Evolutionary conservation across 2,888 invertebrate genomes (phyloP).

Genomic region (Scrobipalpa atriplicella): DNA sequence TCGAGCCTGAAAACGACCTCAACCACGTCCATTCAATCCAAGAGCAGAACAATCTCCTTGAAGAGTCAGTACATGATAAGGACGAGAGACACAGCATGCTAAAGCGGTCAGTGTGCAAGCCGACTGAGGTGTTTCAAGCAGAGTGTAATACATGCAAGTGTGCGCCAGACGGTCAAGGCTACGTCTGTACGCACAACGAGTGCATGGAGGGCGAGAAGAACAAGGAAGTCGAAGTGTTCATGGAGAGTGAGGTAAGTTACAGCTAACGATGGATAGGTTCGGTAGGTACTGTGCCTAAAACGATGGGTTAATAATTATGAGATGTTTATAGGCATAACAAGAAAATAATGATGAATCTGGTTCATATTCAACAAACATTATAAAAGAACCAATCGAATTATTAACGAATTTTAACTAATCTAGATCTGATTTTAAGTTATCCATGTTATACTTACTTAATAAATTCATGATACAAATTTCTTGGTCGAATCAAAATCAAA

Average conservation of each 20-base stretch:
- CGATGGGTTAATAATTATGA: no score
- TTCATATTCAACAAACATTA: no score
- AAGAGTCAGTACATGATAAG: not conserved
- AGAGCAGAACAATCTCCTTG: constrained; percentile 6
- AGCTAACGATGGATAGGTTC: no score
- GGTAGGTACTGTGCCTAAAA: no score
- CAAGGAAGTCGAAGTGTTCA: constrained; percentile 73
- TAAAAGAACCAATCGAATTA: no score
- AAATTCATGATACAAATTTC: no score
- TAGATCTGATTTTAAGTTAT: no score
- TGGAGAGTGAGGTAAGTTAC: constrained; percentile 65
- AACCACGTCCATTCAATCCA: not conserved
- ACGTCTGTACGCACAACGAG: constrained; percentile 76
- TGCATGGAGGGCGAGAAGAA: constrained; percentile 62
- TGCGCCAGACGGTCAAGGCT: constrained; percentile 72
- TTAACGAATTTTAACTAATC: no score
- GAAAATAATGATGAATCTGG: no score
- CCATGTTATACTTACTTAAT: no score
- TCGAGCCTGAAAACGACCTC: not conserved
- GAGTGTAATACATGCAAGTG: constrained; percentile 83
- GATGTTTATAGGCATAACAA: no score
- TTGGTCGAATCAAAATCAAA: no score
- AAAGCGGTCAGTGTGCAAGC: constrained; percentile 68
- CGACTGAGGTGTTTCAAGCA: constrained; percentile 69
- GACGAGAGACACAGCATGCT: constrained; percentile 30